Percentiles rank a stretch among this genome's conserved stretches.
Evolutionary conservation across 2,888 invertebrate genomes (phyloP).

Genomic region (Meiosimyza platycephala): DNA sequence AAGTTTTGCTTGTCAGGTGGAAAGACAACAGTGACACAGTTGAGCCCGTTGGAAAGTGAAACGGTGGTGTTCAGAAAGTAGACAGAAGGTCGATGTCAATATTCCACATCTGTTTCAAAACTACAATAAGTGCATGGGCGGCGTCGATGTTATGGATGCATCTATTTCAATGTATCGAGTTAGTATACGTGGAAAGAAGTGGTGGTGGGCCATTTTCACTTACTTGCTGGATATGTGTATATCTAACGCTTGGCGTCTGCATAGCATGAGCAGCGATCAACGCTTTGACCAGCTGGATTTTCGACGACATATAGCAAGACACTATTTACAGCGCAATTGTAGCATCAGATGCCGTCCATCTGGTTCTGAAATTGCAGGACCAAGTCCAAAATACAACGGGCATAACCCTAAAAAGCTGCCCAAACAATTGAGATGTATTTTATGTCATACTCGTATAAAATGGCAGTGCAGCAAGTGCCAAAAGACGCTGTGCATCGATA

Average conservation of each 20-base stretch:
- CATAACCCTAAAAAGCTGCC: slow-evolving; percentile 19
- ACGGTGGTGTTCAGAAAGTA: not conserved
- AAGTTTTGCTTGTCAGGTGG: slow-evolving; percentile 36
- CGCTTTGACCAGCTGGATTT: slow-evolving; percentile 15
- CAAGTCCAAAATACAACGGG: not conserved
- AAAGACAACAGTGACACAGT: slow-evolving; percentile 37
- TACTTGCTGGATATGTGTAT: slow-evolving; percentile 29
- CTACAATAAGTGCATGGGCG: not conserved
- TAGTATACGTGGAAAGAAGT: slow-evolving; percentile 31
- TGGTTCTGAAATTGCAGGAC: too few species aligned
- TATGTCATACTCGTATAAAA: slow-evolving; percentile 16
- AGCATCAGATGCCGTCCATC: too few species aligned
- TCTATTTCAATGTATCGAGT: too few species aligned
- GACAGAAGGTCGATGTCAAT: not conserved
- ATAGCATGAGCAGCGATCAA: slow-evolving; percentile 29
- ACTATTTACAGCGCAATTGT: too few species aligned
- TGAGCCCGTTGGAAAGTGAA: not conserved
- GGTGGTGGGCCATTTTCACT: slow-evolving; percentile 23
- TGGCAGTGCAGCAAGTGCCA: too few species aligned
- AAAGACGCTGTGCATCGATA: too few species aligned
- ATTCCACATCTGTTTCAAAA: not conserved
- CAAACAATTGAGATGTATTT: slow-evolving; percentile 5
- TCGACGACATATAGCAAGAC: too few species aligned
- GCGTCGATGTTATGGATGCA: too few species aligned
- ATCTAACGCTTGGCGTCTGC: slow-evolving; percentile 25